Evolutionary conservation across 2,113 vertebrate genomes (phyloP).

Genomic region (Daphoenositta chrysoptera): DNA sequence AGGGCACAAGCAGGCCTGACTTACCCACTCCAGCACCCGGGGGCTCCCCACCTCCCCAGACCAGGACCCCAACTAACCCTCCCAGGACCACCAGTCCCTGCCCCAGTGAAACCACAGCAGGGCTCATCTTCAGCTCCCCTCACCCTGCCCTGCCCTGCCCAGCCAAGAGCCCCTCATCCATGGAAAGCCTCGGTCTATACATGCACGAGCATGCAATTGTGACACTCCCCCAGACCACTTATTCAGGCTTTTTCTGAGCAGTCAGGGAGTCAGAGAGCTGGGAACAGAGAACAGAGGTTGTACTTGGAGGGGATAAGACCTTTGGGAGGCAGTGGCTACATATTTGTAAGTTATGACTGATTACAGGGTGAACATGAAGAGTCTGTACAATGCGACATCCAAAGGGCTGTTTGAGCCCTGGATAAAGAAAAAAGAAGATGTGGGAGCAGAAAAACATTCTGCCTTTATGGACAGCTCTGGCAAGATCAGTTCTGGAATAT

Average conservation of each 20-base stretch:
- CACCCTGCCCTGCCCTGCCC: not conserved
- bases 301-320: not conserved
- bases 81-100: too few species aligned
- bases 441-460: not conserved
- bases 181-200: not conserved
- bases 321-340: not conserved
- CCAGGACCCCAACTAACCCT: not conserved
- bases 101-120: not conserved
- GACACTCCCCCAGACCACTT: not conserved
- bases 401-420: not conserved
- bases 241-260: not conserved
- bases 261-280: not conserved
- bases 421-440: conserved; percentile 9
- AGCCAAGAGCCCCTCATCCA: not conserved
- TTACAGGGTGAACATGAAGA: not conserved
- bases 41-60: rapidly evolving
- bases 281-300: conserved; percentile 7
- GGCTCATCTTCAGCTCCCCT: not conserved
- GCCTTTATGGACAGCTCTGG: not conserved
- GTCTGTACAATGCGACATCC: not conserved
- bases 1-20: not conserved
- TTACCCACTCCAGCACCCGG: not conserved
- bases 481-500: conserved; percentile 1
- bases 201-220: rapidly evolving
- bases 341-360: conserved; percentile 23